These are phyloP conservation scores for Thamnophis sirtalis DNA, from an alignment of 2,113 vertebrate genomes.

Conservation along the genomic window DNA sequence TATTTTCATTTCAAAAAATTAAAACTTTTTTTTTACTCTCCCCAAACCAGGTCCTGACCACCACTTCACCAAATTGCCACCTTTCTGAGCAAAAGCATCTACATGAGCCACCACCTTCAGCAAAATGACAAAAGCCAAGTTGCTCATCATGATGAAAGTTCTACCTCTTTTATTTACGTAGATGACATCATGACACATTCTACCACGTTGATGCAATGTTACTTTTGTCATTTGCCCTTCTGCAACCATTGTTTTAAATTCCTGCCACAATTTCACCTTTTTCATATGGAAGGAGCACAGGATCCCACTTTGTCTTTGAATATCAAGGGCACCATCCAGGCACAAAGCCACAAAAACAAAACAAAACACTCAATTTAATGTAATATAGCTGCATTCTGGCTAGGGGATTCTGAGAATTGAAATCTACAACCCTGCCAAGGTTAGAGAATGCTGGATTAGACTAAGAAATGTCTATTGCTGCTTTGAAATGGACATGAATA, in stretches of 20 bases:
- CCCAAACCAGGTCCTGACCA: neutral
- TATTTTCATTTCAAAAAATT: neutral
- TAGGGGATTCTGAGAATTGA: neutral
- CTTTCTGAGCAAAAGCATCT: neutral
- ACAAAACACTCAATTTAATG: neutral
- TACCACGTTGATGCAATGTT: neutral
- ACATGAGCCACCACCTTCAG: neutral
- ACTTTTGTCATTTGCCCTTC: neutral
- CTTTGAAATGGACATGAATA: neutral
- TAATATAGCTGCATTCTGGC: neutral
- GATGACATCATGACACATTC: neutral
- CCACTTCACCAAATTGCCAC: neutral
- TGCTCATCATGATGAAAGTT: neutral
- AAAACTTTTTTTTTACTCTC: neutral
- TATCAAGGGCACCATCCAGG: neutral
- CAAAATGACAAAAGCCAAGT: neutral
- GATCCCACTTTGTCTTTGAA: neutral
- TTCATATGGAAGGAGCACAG: neutral
- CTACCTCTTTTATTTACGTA: neutral
- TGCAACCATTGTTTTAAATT: neutral
- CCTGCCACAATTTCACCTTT: neutral
- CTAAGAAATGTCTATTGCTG: neutral
- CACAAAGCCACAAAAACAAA: neutral
- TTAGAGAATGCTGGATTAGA: neutral
- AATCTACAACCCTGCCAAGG: neutral